Percentiles rank a stretch among this genome's conserved stretches.
These are phyloP conservation scores for Motacilla tschutschensis DNA, from an alignment of 2,113 vertebrate species.

Conservation along the genomic window DNA sequence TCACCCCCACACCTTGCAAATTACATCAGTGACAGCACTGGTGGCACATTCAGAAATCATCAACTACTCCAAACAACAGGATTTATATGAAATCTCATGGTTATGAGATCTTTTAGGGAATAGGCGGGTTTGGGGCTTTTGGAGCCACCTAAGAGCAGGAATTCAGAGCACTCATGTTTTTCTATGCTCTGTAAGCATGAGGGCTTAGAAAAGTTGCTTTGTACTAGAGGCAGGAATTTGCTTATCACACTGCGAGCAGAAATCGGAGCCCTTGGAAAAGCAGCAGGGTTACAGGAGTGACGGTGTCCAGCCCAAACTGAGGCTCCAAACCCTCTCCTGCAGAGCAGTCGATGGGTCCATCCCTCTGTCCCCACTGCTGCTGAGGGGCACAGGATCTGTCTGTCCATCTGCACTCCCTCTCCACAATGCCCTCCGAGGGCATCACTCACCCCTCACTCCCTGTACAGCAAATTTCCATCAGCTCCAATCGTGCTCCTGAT, in stretches of 20 bases:
- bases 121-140: not conserved
- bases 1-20: not conserved
- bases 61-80: not conserved
- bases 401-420: not conserved
- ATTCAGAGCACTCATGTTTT: not conserved
- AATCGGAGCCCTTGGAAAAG: not conserved
- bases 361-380: fast-evolving
- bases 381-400: not conserved
- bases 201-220: not conserved
- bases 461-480: not conserved
- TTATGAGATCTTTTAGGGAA: not conserved
- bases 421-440: not conserved
- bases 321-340: not conserved
- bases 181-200: not conserved
- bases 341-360: fast-evolving
- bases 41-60: not conserved
- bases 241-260: not conserved
- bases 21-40: not conserved
- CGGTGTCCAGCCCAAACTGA: fast-evolving
- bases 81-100: not conserved
- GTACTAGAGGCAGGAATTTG: not conserved
- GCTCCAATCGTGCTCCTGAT: not conserved
- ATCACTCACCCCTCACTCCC: not conserved
- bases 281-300: not conserved
- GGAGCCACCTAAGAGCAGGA: not conserved